These are phyloP conservation scores for Acanthosoma haemorrhoidale DNA, from an alignment of 2,888 invertebrate species.

Conservation along the genomic window DNA sequence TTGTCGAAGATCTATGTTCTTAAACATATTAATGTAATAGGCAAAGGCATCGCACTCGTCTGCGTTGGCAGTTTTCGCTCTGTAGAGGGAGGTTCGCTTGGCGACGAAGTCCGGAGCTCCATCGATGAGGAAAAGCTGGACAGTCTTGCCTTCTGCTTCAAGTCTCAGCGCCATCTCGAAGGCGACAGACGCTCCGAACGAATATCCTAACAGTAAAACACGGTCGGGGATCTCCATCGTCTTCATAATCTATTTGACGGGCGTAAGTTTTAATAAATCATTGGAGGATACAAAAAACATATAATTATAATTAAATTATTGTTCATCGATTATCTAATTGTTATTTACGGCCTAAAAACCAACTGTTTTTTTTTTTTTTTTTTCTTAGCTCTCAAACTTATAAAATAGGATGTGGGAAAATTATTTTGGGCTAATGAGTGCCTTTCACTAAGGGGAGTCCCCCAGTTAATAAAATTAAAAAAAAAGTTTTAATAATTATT, in stretches of 20 bases:
- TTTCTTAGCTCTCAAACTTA: too few species aligned
- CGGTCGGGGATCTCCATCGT: conserved; percentile 73
- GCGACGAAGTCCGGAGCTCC: conserved; percentile 81
- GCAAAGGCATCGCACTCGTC: conserved; percentile 60
- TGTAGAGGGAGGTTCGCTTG: conserved; percentile 65
- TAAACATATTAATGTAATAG: conserved; percentile 74
- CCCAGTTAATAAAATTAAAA: too few species aligned
- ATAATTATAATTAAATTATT: too few species aligned
- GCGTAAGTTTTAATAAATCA: too few species aligned
- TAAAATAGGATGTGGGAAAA: too few species aligned
- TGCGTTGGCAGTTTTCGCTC: conserved; percentile 50
- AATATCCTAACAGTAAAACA: conserved; percentile 87
- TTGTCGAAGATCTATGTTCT: conserved; percentile 54
- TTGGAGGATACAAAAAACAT: too few species aligned
- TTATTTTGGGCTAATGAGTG: too few species aligned
- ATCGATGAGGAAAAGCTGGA: conserved; percentile 70
- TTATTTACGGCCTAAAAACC: too few species aligned
- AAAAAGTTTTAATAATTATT: too few species aligned
- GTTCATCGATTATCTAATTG: too few species aligned
- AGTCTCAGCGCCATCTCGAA: conserved; percentile 90
- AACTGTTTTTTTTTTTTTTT: too few species aligned
- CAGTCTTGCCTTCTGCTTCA: conserved; percentile 52
- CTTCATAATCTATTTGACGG: conserved; percentile 67
- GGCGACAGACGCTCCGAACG: conserved; percentile 90
- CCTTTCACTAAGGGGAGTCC: too few species aligned